phyloP scores from a whole-genome alignment of 2,113 vertebrate genomes.

The Pipra filicauda region DNA sequence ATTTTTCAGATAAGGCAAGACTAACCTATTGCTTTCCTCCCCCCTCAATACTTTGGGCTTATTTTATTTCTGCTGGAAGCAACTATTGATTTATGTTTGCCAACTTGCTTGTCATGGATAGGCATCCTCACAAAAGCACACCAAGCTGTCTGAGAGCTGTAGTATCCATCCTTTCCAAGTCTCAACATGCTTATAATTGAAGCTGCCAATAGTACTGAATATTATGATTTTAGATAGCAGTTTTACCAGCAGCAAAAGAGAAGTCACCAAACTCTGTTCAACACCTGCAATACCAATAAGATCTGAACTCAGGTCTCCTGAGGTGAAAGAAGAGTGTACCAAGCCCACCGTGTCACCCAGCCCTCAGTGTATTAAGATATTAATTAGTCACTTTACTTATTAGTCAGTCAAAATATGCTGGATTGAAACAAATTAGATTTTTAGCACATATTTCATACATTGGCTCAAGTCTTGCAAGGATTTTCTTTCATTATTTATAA shows the following conservation, averaged over 20 bases:
- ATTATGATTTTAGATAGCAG: not conserved
- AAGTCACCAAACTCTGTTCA: not conserved
- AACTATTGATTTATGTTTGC: not conserved
- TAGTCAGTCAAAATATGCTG: constrained; percentile 80
- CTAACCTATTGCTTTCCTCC: not conserved
- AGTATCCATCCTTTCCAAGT: not conserved
- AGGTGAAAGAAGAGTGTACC: constrained; percentile 44
- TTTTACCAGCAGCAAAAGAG: not conserved
- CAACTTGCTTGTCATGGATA: not conserved
- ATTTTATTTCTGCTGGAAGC: not conserved
- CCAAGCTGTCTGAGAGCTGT: not conserved
- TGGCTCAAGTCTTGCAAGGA: constrained; percentile 77
- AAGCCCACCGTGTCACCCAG: constrained; percentile 45
- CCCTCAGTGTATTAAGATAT: constrained; percentile 68
- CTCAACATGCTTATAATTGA: not conserved
- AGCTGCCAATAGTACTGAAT: not conserved
- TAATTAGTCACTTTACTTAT: constrained; percentile 81
- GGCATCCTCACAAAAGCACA: not conserved
- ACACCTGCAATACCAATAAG: not conserved
- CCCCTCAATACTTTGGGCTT: fast-evolving
- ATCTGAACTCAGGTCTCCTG: constrained; percentile 38
- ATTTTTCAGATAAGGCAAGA: not conserved
- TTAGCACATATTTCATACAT: constrained; percentile 80
- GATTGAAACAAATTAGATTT: constrained; percentile 82
- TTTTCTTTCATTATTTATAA: constrained; percentile 86